Evolutionary conservation across 2,113 vertebrate genomes (phyloP), one percentile per base, ranked within the genome.

Genomic region (Megaleporinus macrocephalus): DNA sequence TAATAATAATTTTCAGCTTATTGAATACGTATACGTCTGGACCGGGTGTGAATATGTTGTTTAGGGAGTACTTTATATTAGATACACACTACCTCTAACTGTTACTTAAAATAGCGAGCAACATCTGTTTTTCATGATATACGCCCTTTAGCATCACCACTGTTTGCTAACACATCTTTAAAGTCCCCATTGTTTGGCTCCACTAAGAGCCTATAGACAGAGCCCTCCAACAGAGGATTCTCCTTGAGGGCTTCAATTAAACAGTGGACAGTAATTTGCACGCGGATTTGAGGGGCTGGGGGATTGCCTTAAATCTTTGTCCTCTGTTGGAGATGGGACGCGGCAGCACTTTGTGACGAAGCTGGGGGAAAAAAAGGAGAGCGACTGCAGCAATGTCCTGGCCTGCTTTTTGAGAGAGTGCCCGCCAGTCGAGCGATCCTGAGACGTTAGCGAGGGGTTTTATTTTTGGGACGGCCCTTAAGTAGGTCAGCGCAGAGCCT

Each of bases 401-500:
- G 69, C 78, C 78, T 86, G 81, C 70, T 61, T 83, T 83, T 86
- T 69, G 44, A 61, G 55, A 73, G 59, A 55, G 49, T 70, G 62
- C 70, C 81, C 36, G 15, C 82, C 82, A 79, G 85, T 84, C 76
- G 88, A 90, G 87, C 86, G 76, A 71, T 92, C 92, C 88, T 80
- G 92, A 93, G 92, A 93, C 89, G 71, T 90, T 91, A 89, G 73
- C 30, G 27, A 90, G 89, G 91, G 89, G 90, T 90, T 93, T 92
- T 93, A 94, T 94, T 94, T 93, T 93, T 90, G 90, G 92, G 89
- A 84, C 89, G 90, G 90, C 90, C 61, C 65, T 74, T 90, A 95
- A 94, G 92, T 94, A 94, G 94, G 93, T 93, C 92, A 93, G 89
- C 90, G 87, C 73, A 29, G 92, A 91, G 90, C 90, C 88, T 90